Evolutionary conservation across 2,113 vertebrate species (phyloP), one percentile per base, ranked within the genome.

Genomic region (Tupaia tana): DNA sequence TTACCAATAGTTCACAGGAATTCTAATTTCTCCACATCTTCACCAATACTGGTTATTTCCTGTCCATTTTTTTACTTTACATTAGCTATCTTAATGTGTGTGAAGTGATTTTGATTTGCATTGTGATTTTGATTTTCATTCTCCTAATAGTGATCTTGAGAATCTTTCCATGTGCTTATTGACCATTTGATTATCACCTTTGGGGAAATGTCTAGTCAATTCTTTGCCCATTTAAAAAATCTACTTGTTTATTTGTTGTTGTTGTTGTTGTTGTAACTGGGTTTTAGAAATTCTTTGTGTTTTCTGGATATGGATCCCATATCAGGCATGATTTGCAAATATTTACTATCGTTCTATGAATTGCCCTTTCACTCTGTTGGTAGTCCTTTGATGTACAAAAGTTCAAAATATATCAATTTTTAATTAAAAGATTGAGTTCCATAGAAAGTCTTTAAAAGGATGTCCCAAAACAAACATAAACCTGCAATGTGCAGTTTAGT

Each of bases 391-490:
- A 71, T 89, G 63, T 31, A 92, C 27, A 84, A 27, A 90, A 85
- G 64, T 88, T 95, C n/a, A 73, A 92, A 77, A 20, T 83, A 89
- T 80, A 34, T 43, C 77, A 71, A 71, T 82, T 82, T 95, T 90
- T 87, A 58, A 64, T 27, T 56, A 6, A 96, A 89, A 92, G 74
- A 61, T 25, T 20, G 34, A n/a, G 7, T 83, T 22, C 24, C 69
- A 59, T 43, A 87, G n/a, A 63, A 95, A 90, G 27, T 34, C 63
- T 73, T 95, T 73, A 43, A 83, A 79, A 92, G 52, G 64, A 1
- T 54, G 10, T 79, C 59, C 69, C 80, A 73, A 94, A 95, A 92
- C 18, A 95, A 97, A 80, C n/a, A 71, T 24, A 93, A 95, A 73
- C 3, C 31, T 63, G 8, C 29, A 70, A 27, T 74, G 25, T 83